Base-by-base conservation (phyloP, 2,113 vertebrate species). In the Stercorarius parasiticus region DNA sequence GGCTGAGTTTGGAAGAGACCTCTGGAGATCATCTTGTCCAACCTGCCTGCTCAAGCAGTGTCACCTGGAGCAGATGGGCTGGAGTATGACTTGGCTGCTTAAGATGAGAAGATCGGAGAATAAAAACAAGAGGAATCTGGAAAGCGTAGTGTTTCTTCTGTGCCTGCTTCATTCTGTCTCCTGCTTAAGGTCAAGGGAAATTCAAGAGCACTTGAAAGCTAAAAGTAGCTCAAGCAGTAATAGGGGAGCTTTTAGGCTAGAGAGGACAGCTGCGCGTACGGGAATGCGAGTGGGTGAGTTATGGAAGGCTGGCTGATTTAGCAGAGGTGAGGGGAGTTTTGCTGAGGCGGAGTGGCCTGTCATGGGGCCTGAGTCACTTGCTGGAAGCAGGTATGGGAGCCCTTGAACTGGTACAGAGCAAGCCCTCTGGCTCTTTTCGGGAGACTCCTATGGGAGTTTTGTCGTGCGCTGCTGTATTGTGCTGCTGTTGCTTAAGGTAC, bases 251-350 rank as follows among this genome's bases (percentile, higher is more conserved):
- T 64, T 53, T 9, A n/a, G 40, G 27, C 27, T 40, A 22, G 16
- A 69, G 38, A 64, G 40, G 62, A 38, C 23, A 59, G 17, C 29
- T n/a, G 11, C 50, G 22, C 2, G 3, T 59, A 55, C 0, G 0
- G 53, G 12, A 71, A 17, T 5, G 34, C 0, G 1, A 81, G n/a
- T 1, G 10, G 45, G 5, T 3, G 13, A 25, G 38, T 29, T 65
- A 5, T 9, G 42, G 42, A 58, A 42, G 16, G 9, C 64, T 92
- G 59, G 38, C 40, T 64, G 43, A 23, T 52, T 32, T 32, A 32
- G 43, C 17, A 27, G 34, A 32, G 47, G 5, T 53, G 45, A 50
- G 36, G 32, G 23, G 80, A 80, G 47, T 23, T 47, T 10, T 14
- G 13, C 4, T 42, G 32, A 25, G n/a, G 10, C 43, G 69, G 29